Percentiles rank a stretch among this genome's conserved stretches.
These are phyloP conservation scores for Heliconius hortense DNA, from an alignment of 2,888 invertebrate species.

Conservation along the genomic window DNA sequence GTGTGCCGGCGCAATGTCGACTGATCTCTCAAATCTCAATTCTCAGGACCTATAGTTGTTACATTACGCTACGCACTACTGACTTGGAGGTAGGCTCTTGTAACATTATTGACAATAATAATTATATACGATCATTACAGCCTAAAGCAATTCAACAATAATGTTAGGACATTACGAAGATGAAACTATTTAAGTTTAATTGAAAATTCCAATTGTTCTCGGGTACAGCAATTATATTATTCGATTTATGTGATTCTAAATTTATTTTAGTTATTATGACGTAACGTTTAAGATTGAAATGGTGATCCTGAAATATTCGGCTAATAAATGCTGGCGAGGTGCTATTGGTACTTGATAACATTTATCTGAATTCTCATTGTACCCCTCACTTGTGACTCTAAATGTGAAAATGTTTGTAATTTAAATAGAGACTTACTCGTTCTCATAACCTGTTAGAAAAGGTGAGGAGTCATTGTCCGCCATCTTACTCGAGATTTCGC, in stretches of 20 bases:
- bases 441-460: no score
- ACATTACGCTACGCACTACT: conserved; percentile 28
- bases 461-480: no score
- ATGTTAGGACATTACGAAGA: neutral
- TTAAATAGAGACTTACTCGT: no score
- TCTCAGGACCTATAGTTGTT: neutral
- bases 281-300: neutral
- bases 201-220: conserved; percentile 2
- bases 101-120: conserved; percentile 11
- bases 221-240: neutral
- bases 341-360: neutral
- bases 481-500: no score
- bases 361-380: no score
- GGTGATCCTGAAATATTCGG: no score
- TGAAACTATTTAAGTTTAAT: conserved; percentile 12
- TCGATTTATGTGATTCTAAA: neutral
- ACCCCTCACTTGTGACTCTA: no score
- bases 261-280: no score
- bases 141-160: neutral
- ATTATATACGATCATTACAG: neutral
- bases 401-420: no score
- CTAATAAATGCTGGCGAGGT: neutral
- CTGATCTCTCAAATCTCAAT: neutral
- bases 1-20: conserved; percentile 29
- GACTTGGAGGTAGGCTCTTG: conserved; percentile 6